Base-by-base conservation (phyloP, 2,888 invertebrate genomes). In the Dugesia japonica region DNA sequence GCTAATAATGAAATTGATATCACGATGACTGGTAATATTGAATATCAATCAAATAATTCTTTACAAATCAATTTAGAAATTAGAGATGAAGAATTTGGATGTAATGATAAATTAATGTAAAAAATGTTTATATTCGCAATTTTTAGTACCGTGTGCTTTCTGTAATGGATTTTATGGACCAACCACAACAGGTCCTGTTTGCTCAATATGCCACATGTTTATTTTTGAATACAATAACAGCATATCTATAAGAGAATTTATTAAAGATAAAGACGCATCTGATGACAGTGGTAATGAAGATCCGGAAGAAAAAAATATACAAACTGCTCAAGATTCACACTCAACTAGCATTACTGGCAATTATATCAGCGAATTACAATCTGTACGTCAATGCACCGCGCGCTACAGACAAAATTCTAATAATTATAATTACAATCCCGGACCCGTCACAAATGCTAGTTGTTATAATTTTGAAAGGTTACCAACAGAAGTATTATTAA, bases 241-340 rank as follows among this genome's bases (percentile, higher is more conserved):
- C 9, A 23, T 73, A 4, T n/a, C 28, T 4, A 31, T n/a, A 9
- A 23, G 9, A n/a, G 73, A 73, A 28, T n/a, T n/a, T 9, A 31
- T n/a, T 9, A 23, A 28, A n/a, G 73, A 73, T 23, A 73, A 73
- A 28, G 73, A 73, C 26, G 73, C 73, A 7, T 92, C 92, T 80
- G 91, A 91, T 80, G 93, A 94, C 84, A 93, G 92, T 0, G 94
- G 94, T 0, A 94, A 92, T 83, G 94, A 94, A 83, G 94, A 94
- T 83, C 93, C 93, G 1, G 82, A 82, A 7, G 81, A 79, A 9
- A n/a, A 71, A n/a, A 23, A 23, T 9, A 20, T 73, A 7, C 73
- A 28, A 9, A 23, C 73, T 23, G 7, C 28, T 28, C 20, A 26
- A 9, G 20, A 26, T 7, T n/a, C 73, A 9, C 13, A 9, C 7